Evolutionary conservation across 2,797 vertebrate species (phyloP), one percentile per base, ranked within the genome.

Genomic region (Danio albolineatus): DNA sequence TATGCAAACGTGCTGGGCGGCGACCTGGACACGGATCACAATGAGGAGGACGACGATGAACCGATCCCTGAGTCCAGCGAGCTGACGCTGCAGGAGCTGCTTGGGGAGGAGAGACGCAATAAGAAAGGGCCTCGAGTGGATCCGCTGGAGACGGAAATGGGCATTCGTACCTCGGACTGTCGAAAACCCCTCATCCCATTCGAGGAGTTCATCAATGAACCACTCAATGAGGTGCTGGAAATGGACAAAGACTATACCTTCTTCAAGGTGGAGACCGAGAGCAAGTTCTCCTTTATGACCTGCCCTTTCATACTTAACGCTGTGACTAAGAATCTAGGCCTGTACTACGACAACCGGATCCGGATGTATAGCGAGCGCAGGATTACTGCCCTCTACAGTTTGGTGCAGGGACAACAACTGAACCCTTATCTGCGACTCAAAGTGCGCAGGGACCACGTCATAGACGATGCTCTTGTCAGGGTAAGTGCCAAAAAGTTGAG

Each of bases 171-270:
- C 7, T 91, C 97, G 46, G 98, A 99, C 80, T 95, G 96, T 89
- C 93, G 96, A 60, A 93, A 91, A 83, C 97, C 98, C 71, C 95
- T 98, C 85, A 95, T 99, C 86, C 94, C 96, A 57, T 98, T 96
- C 73, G 97, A 99, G 85, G 98, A 99, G 76, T 99, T 99, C 87
- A 90, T 98, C 73, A 99, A 99, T 60, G 98, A 99, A 89, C 96
- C 97, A 12, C 90, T 99, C 82, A 99, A 99, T 70, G 98, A 99
- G 38, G 97, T 97, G 86, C 93, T 99, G 87, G 98, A 99, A 93
- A 99, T 99, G 98, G 98, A 99, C 93, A 99, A 99, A 89, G 98
- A 99, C 87, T 99, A 98, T 86, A 98, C 98, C 78, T 99, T 99
- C 90, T 99, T 98, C 91, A 99, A 99, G 89, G 98, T 99, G 88